Base-by-base conservation (phyloP, 1,140 invertebrate species). In the Scaptomyza montana region DNA sequence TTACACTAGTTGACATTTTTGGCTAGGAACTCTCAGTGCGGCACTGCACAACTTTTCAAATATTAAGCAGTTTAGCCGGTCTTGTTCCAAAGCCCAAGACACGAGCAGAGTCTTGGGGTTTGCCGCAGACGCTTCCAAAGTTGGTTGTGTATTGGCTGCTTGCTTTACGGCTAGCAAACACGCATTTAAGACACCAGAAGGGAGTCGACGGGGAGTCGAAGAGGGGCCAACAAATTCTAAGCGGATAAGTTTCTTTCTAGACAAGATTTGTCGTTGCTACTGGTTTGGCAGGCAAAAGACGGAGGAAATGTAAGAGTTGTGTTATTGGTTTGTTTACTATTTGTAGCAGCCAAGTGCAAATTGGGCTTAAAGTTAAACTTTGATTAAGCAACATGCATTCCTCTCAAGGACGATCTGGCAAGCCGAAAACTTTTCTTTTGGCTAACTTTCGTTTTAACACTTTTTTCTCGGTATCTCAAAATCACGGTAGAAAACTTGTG, bases 31-130 rank as follows among this genome's bases (percentile, higher is more conserved):
- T 43, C 50, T 54, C 49, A 36, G 56, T 45, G 55, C 47, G 41
- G 67, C 60, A 57, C 43, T 60, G 55, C 69, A 51, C n/a, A 89
- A 89, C 84, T 89, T 89, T 89, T 89, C 77, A 89, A 89, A 89
- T 84, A 84, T 89, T 89, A 89, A 75, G 79, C 74, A 84, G 63
- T 84, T 89, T 75, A 51, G 49, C 54, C 74, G 72, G 78, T 68
- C 81, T 62, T 43, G 41, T 45, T 46, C 59, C 33, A 57, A 66
- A 56, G 46, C 62, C 68, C 13, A 57, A 69, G 66, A 25, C 54
- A 72, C 59, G 21, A 67, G 82, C 68, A 66, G 54, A 84, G 79
- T 79, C 82, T 87, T 87, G 72, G 60, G 82, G 78, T 56, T 76
- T 68, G 68, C 82, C 84, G 51, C 82, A 89, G 68, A 68, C 50